Evolutionary conservation across 2,113 vertebrate genomes (phyloP).

Genomic region (Microtus richardsoni): DNA sequence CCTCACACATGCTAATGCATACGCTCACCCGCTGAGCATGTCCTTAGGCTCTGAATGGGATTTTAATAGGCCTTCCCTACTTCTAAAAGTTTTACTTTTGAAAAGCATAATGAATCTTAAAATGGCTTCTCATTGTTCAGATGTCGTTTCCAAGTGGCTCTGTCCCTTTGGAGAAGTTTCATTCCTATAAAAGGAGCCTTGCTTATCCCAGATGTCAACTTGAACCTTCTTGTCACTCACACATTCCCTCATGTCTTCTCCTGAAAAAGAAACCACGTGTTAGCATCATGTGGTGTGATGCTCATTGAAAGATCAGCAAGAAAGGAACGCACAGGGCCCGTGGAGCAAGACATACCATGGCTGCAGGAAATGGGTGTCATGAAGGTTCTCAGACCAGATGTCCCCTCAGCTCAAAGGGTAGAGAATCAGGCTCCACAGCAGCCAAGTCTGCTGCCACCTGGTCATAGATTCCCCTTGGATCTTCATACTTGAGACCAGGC

Average conservation of each 20-base stretch:
- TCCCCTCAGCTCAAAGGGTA: constrained; percentile 91
- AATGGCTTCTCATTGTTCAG: constrained; percentile 4
- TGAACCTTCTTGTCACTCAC: neutral
- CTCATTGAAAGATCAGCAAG: neutral
- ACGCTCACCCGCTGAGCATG: accelerated
- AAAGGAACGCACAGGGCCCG: neutral
- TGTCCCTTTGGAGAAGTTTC: neutral
- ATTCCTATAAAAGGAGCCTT: neutral
- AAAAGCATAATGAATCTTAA: neutral
- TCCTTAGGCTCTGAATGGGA: neutral
- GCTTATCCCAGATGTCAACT: neutral
- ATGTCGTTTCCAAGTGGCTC: neutral
- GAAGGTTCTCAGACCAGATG: constrained; percentile 87
- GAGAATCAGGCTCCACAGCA: constrained; percentile 64
- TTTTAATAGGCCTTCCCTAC: neutral
- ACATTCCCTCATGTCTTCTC: neutral
- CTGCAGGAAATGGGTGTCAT: neutral
- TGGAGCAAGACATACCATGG: neutral
- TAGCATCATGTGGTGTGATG: neutral
- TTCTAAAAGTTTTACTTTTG: constrained; percentile 6
- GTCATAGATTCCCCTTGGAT: constrained; percentile 73
- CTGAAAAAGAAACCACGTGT: neutral
- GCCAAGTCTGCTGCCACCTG: constrained; percentile 69
- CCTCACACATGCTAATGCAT: neutral
- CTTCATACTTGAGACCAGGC: constrained; percentile 54